phyloP scores from a whole-genome alignment of 2,113 vertebrate genomes.

The Daubentonia madagascariensis region DNA sequence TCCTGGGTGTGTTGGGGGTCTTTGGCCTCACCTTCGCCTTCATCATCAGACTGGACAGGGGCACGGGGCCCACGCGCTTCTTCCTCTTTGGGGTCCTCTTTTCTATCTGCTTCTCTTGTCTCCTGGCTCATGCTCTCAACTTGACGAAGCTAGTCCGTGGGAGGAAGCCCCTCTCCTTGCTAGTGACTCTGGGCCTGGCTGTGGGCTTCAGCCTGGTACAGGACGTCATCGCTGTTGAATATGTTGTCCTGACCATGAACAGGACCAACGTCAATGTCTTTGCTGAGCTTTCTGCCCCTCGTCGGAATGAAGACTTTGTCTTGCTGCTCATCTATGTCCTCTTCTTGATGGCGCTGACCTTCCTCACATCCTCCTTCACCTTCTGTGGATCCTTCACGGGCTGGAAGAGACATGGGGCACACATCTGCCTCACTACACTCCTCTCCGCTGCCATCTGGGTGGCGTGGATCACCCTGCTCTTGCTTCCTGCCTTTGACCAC shows the following conservation, averaged over 20 bases:
- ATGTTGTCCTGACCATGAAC: conserved; percentile 85
- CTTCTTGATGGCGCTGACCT: conserved; percentile 86
- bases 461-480: conserved; percentile 90
- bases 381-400: conserved; percentile 82
- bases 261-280: conserved; percentile 9
- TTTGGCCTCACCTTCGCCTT: conserved; percentile 94
- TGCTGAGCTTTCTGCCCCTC: rapidly evolving
- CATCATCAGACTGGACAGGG: conserved; percentile 84
- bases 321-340: conserved; percentile 93
- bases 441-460: conserved; percentile 90
- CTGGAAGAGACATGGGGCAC: conserved; percentile 82
- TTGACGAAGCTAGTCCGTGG: conserved; percentile 85
- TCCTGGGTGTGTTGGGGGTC: conserved; percentile 88
- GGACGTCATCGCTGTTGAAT: conserved; percentile 88
- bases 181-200: conserved; percentile 79
- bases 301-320: conserved; percentile 87
- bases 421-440: conserved; percentile 86
- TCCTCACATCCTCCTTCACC: conserved; percentile 80
- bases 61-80: conserved; percentile 89
- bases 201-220: conserved; percentile 89
- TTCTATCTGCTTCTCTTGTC: conserved; percentile 91
- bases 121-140: conserved; percentile 86
- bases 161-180: conserved; percentile 82
- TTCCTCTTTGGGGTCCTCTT: conserved; percentile 93
- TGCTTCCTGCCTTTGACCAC: background rate